phyloP scores from a whole-genome alignment of 2,888 invertebrate genomes.

The Mystacides longicornis region DNA sequence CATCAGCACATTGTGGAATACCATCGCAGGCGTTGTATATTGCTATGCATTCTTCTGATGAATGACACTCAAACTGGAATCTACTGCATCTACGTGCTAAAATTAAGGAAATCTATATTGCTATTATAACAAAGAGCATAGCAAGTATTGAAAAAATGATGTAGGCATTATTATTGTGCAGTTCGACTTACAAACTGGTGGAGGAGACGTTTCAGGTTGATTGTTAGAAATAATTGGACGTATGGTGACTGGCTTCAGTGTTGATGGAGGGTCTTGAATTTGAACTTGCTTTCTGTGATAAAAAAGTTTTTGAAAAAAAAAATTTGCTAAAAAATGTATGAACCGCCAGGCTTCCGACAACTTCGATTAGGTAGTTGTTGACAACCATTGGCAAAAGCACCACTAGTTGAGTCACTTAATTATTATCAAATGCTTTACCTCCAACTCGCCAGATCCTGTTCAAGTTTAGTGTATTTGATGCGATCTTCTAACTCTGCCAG shows the following conservation, averaged over 20 bases:
- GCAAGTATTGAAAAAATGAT: neutral
- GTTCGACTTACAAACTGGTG: conserved; percentile 11
- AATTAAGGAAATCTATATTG: neutral
- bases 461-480: conserved; percentile 64
- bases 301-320: too few species aligned
- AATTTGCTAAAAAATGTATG: too few species aligned
- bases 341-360: too few species aligned
- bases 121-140: too few species aligned
- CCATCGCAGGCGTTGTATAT: conserved; percentile 94
- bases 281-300: conserved; percentile 19
- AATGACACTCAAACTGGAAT: conserved; percentile 83
- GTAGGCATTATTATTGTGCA: neutral
- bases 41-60: conserved; percentile 84
- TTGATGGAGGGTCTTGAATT: conserved; percentile 13
- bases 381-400: too few species aligned
- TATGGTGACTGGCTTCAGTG: conserved; percentile 14
- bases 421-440: too few species aligned
- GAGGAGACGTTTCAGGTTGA: conserved; percentile 10
- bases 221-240: conserved; percentile 8
- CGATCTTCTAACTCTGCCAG: conserved; percentile 63
- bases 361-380: too few species aligned
- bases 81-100: conserved; percentile 60
- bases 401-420: too few species aligned
- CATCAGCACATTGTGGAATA: conserved; percentile 85
- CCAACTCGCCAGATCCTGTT: conserved; percentile 62